Conservation (phyloP, 2,797 vertebrate species). For the Calcarius lapponicus region DNA sequence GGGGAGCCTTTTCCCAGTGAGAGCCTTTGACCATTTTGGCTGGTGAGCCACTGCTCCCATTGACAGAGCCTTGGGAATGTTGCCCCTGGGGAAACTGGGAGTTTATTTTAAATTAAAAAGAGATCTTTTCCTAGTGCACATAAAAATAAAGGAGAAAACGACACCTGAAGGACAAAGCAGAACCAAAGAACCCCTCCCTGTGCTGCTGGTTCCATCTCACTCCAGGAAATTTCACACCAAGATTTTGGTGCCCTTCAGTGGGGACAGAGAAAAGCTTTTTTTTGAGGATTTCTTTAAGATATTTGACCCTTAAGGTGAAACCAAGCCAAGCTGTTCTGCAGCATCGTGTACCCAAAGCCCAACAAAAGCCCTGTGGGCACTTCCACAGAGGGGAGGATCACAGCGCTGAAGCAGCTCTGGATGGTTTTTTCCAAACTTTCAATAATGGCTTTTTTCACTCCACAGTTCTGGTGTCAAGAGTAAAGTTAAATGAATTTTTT, state of each 20-base stretch:
- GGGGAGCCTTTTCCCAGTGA: background rate
- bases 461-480: background rate
- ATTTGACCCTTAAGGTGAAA: background rate
- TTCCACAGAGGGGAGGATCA: background rate
- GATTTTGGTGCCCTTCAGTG: background rate
- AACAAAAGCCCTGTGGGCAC: background rate
- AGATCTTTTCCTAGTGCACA: background rate
- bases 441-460: background rate
- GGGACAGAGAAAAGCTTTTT: background rate
- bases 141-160: background rate
- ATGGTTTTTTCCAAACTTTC: background rate
- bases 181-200: background rate
- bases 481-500: background rate
- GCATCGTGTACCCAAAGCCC: background rate
- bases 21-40: slow-evolving; percentile 5
- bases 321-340: background rate
- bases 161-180: background rate
- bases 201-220: background rate
- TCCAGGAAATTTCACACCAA: background rate
- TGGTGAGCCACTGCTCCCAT: background rate
- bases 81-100: background rate
- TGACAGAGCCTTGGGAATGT: background rate
- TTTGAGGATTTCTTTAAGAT: background rate
- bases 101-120: background rate
- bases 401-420: background rate